Percentiles rank a stretch among this genome's conserved stretches.
Evolutionary conservation across 1,140 invertebrate genomes (phyloP).

Genomic region (Pseudomyrmex gracilis): DNA sequence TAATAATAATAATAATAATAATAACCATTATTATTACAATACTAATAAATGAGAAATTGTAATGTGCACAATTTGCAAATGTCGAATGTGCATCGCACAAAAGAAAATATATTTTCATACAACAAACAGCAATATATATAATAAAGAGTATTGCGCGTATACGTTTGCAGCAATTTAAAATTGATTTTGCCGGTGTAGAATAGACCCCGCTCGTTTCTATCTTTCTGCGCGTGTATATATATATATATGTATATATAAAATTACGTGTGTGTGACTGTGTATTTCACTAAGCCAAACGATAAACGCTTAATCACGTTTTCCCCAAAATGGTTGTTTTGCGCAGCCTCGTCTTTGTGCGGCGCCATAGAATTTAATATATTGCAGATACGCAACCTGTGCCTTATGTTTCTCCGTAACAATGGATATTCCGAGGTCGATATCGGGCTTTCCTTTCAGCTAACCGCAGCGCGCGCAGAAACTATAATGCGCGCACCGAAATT

Average conservation of each 20-base stretch:
- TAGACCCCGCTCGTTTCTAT: neutral
- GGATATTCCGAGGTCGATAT: slow-evolving; percentile 22
- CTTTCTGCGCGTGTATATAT: neutral
- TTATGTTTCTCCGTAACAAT: slow-evolving; percentile 34
- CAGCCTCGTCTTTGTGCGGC: neutral
- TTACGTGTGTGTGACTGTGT: neutral
- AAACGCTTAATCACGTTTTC: slow-evolving; percentile 21
- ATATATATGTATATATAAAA: neutral
- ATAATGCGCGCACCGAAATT: slow-evolving; percentile 1
- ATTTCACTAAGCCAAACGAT: neutral
- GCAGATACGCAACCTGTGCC: slow-evolving; percentile 24
- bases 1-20: too few species aligned
- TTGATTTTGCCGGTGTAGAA: neutral
- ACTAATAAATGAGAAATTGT: neutral
- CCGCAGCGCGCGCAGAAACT: slow-evolving; percentile 4
- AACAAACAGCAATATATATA: neutral
- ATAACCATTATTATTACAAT: neutral
- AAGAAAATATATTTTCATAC: slow-evolving; percentile 1
- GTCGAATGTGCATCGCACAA: neutral
- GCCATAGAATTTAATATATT: slow-evolving; percentile 32
- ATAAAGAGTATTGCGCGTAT: neutral
- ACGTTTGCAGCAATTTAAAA: slow-evolving; percentile 6
- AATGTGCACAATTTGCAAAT: neutral
- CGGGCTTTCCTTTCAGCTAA: neutral
- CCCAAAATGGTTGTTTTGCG: neutral